Conservation (phyloP, 2,797 vertebrate genomes). For the Psittacula derbiana region DNA sequence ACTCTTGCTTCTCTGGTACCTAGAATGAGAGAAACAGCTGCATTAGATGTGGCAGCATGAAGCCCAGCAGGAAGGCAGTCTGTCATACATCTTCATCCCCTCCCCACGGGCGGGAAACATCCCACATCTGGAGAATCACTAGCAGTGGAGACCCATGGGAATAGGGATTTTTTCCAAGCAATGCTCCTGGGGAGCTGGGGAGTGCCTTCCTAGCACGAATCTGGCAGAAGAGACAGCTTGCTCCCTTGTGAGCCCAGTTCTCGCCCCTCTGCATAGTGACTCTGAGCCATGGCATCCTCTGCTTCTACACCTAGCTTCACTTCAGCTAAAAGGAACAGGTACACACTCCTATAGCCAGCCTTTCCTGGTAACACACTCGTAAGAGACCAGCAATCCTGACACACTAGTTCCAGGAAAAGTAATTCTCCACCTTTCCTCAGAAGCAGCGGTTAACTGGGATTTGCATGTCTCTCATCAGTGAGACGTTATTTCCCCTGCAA, state of each 20-base stretch:
- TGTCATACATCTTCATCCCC: neutral
- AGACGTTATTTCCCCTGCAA: neutral
- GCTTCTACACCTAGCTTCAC: neutral
- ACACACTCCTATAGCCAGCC: neutral
- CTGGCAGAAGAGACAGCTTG: neutral
- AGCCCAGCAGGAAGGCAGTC: neutral
- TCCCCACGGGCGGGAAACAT: neutral
- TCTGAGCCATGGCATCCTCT: neutral
- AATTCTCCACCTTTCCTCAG: neutral
- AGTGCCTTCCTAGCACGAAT: neutral
- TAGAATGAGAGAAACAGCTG: conserved; percentile 65
- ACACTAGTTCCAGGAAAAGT: neutral
- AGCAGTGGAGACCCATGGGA: neutral
- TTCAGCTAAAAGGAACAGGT: neutral
- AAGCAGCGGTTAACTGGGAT: neutral
- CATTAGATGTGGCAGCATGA: neutral
- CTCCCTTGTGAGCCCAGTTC: neutral
- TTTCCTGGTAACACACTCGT: neutral
- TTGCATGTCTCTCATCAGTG: neutral
- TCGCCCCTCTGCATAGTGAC: neutral
- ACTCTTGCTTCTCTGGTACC: conserved; percentile 84
- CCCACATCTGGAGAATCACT: neutral
- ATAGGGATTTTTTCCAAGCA: neutral
- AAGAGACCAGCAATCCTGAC: neutral
- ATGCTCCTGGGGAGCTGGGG: neutral